Evolutionary conservation across 1,140 invertebrate genomes (phyloP).

Genomic region (Lanistes nyassanus): DNA sequence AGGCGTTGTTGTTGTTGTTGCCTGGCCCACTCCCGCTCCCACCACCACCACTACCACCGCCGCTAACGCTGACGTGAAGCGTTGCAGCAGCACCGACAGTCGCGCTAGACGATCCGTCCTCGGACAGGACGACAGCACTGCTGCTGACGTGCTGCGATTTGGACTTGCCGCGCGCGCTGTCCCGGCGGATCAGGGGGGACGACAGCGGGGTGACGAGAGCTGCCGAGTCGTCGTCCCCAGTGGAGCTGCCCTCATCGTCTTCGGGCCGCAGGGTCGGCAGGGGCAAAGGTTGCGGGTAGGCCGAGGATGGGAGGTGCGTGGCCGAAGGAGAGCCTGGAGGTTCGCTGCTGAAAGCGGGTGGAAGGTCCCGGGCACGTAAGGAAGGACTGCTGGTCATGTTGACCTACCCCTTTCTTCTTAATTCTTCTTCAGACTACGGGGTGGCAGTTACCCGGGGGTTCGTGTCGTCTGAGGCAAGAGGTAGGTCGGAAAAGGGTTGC

Average conservation of each 20-base stretch:
- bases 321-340: background rate
- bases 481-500: background rate
- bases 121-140: background rate
- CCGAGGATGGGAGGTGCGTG: background rate
- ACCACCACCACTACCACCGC: background rate
- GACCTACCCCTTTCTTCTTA: no score
- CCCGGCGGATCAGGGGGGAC: constrained; percentile 24
- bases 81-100: background rate
- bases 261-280: constrained; percentile 26
- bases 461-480: background rate
- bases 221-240: constrained; percentile 30
- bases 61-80: background rate
- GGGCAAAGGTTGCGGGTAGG: background rate
- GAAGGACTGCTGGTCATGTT: constrained; percentile 1
- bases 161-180: background rate
- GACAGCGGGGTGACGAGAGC: constrained; percentile 30
- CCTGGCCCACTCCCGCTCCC: background rate
- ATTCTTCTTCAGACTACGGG: background rate
- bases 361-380: background rate
- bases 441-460: background rate
- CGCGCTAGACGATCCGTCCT: no score
- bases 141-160: constrained; percentile 55
- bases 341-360: constrained; percentile 7
- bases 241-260: constrained; percentile 31
- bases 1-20: no score